Conservation (phyloP, 2,888 invertebrate species). For the Mamestra brassicae region DNA sequence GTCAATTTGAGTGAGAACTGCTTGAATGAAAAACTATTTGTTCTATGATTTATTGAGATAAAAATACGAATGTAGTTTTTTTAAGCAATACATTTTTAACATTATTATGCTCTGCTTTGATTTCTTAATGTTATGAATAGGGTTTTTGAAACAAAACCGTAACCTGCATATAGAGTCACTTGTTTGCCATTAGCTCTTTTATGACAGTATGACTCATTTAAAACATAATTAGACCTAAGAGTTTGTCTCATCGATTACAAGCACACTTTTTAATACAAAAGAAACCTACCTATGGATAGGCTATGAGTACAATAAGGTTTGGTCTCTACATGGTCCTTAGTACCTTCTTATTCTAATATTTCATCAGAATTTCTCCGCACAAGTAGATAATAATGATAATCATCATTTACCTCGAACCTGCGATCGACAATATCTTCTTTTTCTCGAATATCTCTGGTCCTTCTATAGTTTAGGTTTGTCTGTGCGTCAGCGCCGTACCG, state of each 20-base stretch:
- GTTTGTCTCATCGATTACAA: neutral
- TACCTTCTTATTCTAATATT: neutral
- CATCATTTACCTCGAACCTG: conserved; percentile 59
- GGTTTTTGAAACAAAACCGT: no score
- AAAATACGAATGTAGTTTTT: neutral
- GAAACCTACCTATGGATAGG: neutral
- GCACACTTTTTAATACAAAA: neutral
- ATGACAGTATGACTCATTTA: no score
- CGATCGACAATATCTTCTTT: conserved; percentile 52
- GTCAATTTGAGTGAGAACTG: neutral
- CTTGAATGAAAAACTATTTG: conserved; percentile 19
- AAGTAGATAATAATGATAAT: conserved; percentile 20
- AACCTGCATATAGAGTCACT: no score
- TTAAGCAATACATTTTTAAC: neutral
- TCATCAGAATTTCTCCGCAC: neutral
- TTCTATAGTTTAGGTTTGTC: conserved; percentile 59
- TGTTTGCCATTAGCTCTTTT: no score
- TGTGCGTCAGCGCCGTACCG: conserved; percentile 33
- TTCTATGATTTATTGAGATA: conserved; percentile 5
- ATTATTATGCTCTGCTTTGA: neutral
- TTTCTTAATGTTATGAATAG: neutral
- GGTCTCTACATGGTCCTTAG: neutral
- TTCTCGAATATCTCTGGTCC: conserved; percentile 60
- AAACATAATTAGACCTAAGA: neutral
- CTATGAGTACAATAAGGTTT: neutral